Evolutionary conservation across 2,888 invertebrate species (phyloP), one percentile per base, ranked within the genome.

Genomic region (Drosophila mulleri): DNA sequence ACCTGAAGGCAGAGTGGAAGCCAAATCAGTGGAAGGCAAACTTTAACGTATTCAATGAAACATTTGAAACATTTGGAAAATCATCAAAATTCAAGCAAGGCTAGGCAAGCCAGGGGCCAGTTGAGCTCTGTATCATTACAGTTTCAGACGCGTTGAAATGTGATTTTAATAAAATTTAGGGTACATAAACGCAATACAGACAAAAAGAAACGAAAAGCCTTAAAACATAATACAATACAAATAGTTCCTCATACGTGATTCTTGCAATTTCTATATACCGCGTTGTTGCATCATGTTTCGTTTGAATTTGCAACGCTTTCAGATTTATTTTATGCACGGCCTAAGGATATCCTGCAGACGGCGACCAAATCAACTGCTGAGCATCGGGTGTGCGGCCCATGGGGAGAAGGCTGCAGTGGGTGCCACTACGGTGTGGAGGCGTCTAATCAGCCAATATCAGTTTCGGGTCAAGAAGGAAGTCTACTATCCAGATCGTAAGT

Each of bases 1-100:
- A 96, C 95, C 95, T 95, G 80, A 9, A 83, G 86, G 18, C 20
- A 23, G 23, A 41, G 39, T 35, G 7, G 14, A 2, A 60, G 45
- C 7, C 16, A 32, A 16, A n/a, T 53, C 14, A 18, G 5, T 50
- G 11, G 9, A 3, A 26, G 12, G 12, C 23, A 16, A 16, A 23
- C 23, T 45, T 16, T 9, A 18, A 8, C n/a, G 1, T n/a, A 16
- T 41, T 41, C 42, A 42, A 2, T 11, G 18, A n/a, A n/a, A n/a
- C n/a, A n/a, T 11, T 18, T 3, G 12, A 12, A 20, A 20, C 20
- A 44, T 20, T 12, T 41, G 3, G 2, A 39, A 16, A 20, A 26
- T 4, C 39, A 29, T 56, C 14, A 3, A n/a, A 53, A 37, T 23
- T 39, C 6, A 11, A 11, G n/a, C 53, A n/a, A 53, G 53, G 16